Evolutionary conservation across 2,797 vertebrate species (phyloP), one percentile per base, ranked within the genome.

Genomic region (Anguilla obscura): DNA sequence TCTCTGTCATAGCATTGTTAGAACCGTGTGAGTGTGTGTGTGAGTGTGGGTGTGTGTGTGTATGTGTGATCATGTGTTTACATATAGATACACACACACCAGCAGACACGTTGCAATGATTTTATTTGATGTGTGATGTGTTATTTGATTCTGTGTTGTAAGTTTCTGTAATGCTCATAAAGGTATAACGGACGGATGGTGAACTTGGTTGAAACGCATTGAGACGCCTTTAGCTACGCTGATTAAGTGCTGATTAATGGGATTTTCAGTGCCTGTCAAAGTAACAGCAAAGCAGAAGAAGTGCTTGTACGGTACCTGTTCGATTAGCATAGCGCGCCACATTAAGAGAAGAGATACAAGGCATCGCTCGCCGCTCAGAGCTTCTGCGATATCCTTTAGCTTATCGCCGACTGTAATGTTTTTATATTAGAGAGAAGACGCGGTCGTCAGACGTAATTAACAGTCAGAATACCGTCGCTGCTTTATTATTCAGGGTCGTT

Each of bases 11-110:
- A 52, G 50, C 50, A 52, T 52, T 52, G 50, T 52, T 52, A 52
- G 21, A 24, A 60, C 58, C 58, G 58, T 60, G 58, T 60, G 93
- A 93, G 90, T 84, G 48, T 0, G 36, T 36, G 33, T 36, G 33
- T 36, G 33, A 33, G 33, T 33, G 33, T 33, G 33, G 33, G 33
- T 36, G 85, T 90, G 93, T 92, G 93, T 92, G 94, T 93, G 93
- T 89, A 90, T 89, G 18, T 85, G 82, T 33, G 71, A 56, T 56
- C 36, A 1, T 36, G 36, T 21, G 18, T 18, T 60, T 12, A 21
- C 2, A 18, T 21, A 12, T 60, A 60, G 58, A 60, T 60, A 21
- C 58, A 60, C 12, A 60, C 58, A 60, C 58, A 36, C 36, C 36
- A 36, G 36, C 36, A 36, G 36, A 36, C 36, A 16, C 58, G 14